Base-by-base conservation (phyloP, 1,140 invertebrate species). In the Zaprionus africanus region DNA sequence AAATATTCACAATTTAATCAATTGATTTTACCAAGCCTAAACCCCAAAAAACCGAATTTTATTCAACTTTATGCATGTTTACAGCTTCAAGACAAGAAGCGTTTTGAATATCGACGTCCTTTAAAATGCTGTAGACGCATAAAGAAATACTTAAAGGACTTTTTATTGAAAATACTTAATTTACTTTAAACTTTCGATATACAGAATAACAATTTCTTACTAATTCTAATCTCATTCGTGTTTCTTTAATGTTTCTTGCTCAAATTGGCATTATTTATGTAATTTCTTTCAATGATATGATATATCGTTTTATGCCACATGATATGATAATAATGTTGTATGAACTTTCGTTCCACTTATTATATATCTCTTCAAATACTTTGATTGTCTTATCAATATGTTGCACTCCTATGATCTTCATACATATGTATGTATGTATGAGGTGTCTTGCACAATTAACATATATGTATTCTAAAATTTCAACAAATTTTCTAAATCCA, bases 241-340 rank as follows among this genome's bases (percentile, higher is more conserved):
- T 73, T 74, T 86, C 75, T 71, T 19, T 69, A 81, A 75, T 62
- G 57, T 77, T 81, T 74, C 78, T 78, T 85, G 68, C 69, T 78
- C 53, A 81, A 83, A 76, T 80, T 87, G 68, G 65, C 51, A 31
- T 49, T 49, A 56, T 57, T 67, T 79, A 5, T 51, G 38, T 67
- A 31, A 46, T 69, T 43, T 64, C 31, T 38, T 38, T 34, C 19
- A 6, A 57, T 43, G 12, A 69, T 63, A 7, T 69, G 13, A 41
- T 58, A 41, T 57, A 24, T 49, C 15, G 26, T 70, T 7, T 59
- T 41, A 31, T 31, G 28, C 1, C 28, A 31, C 7, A 31, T 31
- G 51, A 51, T 69, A 41, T 74, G 36, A 31, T 11, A 34, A 34
- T 11, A 11, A 34, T 34, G 31, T 3, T 31, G 31, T 34, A 11